Conservation (phyloP, 1,140 invertebrate genomes). For the Hylaeus anthracinus region DNA sequence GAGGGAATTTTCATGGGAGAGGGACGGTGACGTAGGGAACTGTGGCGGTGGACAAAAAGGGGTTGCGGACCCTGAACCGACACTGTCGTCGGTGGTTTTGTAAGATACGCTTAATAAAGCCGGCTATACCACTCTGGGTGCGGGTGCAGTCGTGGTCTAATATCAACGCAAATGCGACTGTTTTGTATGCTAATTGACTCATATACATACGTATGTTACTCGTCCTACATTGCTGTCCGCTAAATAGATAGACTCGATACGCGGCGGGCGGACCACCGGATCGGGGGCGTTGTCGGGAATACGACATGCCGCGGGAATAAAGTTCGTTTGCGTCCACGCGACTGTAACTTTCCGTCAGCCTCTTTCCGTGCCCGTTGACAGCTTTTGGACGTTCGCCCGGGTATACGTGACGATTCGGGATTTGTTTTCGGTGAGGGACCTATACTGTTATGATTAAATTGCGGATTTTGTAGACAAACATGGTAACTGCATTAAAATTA, state of each 20-base stretch:
- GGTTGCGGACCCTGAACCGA: slow-evolving; percentile 4
- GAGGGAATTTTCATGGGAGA: background rate
- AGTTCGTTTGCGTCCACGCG: slow-evolving; percentile 56
- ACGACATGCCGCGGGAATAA: slow-evolving; percentile 38
- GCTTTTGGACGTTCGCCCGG: background rate
- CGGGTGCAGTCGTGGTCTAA: slow-evolving; percentile 52
- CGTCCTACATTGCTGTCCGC: slow-evolving; percentile 51
- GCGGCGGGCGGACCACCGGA: slow-evolving; percentile 11
- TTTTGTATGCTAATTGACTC: slow-evolving; percentile 73
- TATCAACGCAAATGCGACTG: slow-evolving; percentile 71
- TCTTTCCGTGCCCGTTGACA: slow-evolving; percentile 18
- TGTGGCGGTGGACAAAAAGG: background rate
- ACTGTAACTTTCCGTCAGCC: slow-evolving; percentile 49
- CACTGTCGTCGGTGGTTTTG: slow-evolving; percentile 42
- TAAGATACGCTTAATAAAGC: slow-evolving; percentile 62
- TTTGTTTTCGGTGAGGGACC: too few species aligned
- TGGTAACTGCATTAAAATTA: too few species aligned
- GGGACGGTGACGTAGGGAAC: background rate
- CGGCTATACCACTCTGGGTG: slow-evolving; percentile 12
- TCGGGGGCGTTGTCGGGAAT: slow-evolving; percentile 19
- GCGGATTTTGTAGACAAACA: too few species aligned
- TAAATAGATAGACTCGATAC: slow-evolving; percentile 66
- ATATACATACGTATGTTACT: slow-evolving; percentile 67
- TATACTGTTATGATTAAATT: too few species aligned
- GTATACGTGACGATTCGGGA: too few species aligned